Percentiles rank a stretch among this genome's conserved stretches.
Conservation (phyloP, 2,797 vertebrate genomes). For the Amazona finschi region DNA sequence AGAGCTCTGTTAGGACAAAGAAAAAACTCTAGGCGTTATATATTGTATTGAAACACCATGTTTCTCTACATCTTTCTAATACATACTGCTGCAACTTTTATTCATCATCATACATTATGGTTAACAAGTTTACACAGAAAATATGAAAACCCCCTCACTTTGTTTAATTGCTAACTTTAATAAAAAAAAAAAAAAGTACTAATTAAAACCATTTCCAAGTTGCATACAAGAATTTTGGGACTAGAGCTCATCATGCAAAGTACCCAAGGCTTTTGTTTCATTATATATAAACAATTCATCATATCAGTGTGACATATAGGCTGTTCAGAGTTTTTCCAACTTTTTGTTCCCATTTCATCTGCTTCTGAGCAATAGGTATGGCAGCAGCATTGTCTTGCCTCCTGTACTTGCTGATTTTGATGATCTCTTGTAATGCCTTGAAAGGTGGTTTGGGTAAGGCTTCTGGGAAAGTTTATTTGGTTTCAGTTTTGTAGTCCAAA, state of each 20-base stretch:
- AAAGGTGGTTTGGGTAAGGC: background rate
- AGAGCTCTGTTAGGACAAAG: background rate
- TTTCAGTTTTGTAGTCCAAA: background rate
- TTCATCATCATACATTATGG: background rate
- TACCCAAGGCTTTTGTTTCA: background rate
- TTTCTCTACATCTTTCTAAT: background rate
- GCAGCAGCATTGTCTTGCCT: background rate
- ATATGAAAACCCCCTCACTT: accelerated
- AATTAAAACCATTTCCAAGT: background rate
- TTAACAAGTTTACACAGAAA: background rate
- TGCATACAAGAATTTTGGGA: background rate
- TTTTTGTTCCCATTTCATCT: background rate
- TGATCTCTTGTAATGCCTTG: background rate
- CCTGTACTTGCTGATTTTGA: background rate
- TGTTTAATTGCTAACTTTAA: background rate
- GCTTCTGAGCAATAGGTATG: background rate
- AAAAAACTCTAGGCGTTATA: background rate
- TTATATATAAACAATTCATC: background rate
- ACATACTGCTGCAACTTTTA: background rate
- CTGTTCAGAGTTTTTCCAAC: background rate
- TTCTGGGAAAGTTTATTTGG: accelerated
- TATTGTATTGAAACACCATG: background rate
- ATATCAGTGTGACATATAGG: accelerated
- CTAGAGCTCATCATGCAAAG: background rate
- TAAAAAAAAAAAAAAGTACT: background rate